Evolutionary conservation across 1,140 invertebrate species (phyloP).

Genomic region (Pogonomyrmex barbatus): DNA sequence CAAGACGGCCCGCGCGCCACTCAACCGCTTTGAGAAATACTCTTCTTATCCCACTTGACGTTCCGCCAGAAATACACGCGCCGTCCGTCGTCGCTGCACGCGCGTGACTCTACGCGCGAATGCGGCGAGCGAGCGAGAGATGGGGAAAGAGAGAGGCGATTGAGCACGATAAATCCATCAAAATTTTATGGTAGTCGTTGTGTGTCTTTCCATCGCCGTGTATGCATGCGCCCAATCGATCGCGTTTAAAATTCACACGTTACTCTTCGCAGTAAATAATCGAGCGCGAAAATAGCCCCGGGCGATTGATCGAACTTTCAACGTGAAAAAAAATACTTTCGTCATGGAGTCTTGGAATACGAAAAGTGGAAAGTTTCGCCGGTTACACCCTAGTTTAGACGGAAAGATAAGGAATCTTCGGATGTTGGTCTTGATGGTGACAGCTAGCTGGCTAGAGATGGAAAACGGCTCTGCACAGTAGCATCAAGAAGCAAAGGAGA

Average conservation of each 20-base stretch:
- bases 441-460: constrained; percentile 16
- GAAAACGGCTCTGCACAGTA: constrained; percentile 44
- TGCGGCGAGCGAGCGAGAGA: constrained; percentile 5
- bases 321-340: neutral
- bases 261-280: neutral
- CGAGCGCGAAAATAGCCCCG: neutral
- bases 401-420: constrained; percentile 7
- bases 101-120: neutral
- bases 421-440: constrained; percentile 39
- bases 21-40: constrained; percentile 41
- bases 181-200: neutral
- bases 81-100: constrained; percentile 37
- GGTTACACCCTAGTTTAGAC: constrained; percentile 1
- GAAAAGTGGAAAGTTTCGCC: constrained; percentile 16
- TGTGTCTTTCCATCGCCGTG: neutral
- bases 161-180: constrained; percentile 19
- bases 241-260: neutral
- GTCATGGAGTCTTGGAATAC: neutral
- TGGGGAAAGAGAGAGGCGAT: no score
- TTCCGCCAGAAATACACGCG: constrained; percentile 59
- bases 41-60: constrained; percentile 58
- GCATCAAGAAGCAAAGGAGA: constrained; percentile 10
- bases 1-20: neutral
- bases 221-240: neutral
- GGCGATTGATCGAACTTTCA: neutral